A percentile compares a stretch with the other conserved stretches of the same genome.
These are phyloP conservation scores for Chrysocyon brachyurus DNA, from an alignment of 2,797 vertebrate genomes.

Conservation along the genomic window DNA sequence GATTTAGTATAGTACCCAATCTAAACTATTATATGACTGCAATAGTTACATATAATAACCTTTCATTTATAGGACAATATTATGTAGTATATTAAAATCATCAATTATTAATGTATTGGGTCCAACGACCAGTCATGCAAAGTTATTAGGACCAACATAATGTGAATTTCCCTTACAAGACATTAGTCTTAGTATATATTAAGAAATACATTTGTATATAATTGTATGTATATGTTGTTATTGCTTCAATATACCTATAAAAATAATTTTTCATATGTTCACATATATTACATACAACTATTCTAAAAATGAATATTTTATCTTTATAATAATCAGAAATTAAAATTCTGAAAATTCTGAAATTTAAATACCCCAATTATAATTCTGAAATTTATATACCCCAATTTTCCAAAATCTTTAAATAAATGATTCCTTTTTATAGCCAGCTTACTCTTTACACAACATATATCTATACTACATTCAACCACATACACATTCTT, in stretches of 20 bases:
- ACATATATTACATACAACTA: not conserved
- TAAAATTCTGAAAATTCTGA: too few species aligned
- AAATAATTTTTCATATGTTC: conserved; percentile 30
- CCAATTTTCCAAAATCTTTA: conserved; percentile 53
- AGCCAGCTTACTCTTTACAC: conserved; percentile 16
- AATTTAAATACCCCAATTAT: too few species aligned
- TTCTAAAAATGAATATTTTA: conserved; percentile 43
- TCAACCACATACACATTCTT: not conserved
- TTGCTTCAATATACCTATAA: conserved; percentile 21
- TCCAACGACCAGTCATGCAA: conserved; percentile 33
- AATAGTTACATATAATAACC: conserved; percentile 71
- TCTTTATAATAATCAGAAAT: conserved; percentile 22
- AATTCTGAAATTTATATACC: not conserved
- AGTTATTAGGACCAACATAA: conserved; percentile 66
- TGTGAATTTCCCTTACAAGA: conserved; percentile 33
- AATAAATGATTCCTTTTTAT: conserved; percentile 59
- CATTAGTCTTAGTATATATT: conserved; percentile 39
- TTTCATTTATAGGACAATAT: conserved; percentile 64
- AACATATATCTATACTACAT: conserved; percentile 28
- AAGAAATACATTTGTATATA: not conserved
- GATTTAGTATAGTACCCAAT: conserved; percentile 19
- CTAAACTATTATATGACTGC: conserved; percentile 40
- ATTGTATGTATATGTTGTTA: conserved; percentile 6
- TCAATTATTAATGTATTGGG: conserved; percentile 71
- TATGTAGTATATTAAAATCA: conserved; percentile 70